Evolutionary conservation across 2,888 invertebrate species (phyloP).

Genomic region (Campopleginae sp.): DNA sequence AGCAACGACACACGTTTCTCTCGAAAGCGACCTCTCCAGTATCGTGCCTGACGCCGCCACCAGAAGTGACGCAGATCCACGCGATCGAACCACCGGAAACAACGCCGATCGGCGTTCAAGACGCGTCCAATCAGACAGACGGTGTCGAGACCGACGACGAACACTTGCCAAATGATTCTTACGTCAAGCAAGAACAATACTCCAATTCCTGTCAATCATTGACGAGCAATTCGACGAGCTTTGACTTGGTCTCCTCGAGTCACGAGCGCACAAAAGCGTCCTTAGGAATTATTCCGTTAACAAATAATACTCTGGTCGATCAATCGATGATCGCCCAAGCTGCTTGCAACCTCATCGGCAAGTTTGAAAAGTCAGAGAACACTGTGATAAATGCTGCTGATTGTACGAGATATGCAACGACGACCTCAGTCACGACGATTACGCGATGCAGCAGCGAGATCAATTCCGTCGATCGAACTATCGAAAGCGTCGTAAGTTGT

Average conservation of each 20-base stretch:
- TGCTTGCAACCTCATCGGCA: slow-evolving; percentile 81
- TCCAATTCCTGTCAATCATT: slow-evolving; percentile 75
- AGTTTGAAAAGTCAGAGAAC: slow-evolving; percentile 71
- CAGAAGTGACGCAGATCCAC: slow-evolving; percentile 85
- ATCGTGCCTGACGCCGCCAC: slow-evolving; percentile 88
- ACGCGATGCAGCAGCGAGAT: slow-evolving; percentile 72
- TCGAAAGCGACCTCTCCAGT: slow-evolving; percentile 85
- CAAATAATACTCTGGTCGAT: slow-evolving; percentile 32
- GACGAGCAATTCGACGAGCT: slow-evolving; percentile 74
- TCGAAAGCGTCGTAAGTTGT: slow-evolving; percentile 78
- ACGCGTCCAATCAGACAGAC: slow-evolving; percentile 94
- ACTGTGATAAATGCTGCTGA: slow-evolving; percentile 78
- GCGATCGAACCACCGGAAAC: slow-evolving; percentile 84
- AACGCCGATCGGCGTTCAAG: slow-evolving; percentile 88
- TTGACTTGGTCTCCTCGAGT: slow-evolving; percentile 77
- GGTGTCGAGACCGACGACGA: slow-evolving; percentile 85
- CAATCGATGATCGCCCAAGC: slow-evolving; percentile 39
- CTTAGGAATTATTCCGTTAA: slow-evolving; percentile 29
- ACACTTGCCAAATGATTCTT: slow-evolving; percentile 69
- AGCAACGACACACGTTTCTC: slow-evolving; percentile 80
- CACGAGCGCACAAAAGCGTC: slow-evolving; percentile 55
- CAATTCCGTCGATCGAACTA: slow-evolving; percentile 78
- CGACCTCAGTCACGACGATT: slow-evolving; percentile 70
- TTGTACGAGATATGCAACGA: slow-evolving; percentile 76
- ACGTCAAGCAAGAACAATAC: slow-evolving; percentile 79